Percentiles rank a stretch among this genome's conserved stretches.
Conservation (phyloP, 1,140 invertebrate genomes). For the Drosophila busckii region DNA sequence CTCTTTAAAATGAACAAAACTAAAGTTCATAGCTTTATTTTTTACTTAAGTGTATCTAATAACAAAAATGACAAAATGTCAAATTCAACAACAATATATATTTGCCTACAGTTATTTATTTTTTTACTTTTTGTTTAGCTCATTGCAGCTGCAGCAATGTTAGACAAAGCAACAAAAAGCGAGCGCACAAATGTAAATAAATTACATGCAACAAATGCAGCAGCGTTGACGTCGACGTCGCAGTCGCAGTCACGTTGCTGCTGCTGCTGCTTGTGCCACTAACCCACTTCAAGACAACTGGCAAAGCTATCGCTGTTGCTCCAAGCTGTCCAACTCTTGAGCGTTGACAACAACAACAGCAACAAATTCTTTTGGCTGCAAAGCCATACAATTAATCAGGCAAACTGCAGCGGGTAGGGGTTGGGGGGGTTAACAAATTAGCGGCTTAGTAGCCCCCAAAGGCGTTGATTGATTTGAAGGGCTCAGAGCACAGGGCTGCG, state of each 20-base stretch:
- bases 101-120: slow-evolving; percentile 28
- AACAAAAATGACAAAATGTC: slow-evolving; percentile 32
- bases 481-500: slow-evolving; percentile 10
- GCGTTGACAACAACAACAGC: slow-evolving; percentile 15
- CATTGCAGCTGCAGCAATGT: slow-evolving; percentile 30
- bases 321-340: slow-evolving; percentile 14
- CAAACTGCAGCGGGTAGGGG: background rate
- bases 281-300: slow-evolving; percentile 66
- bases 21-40: too few relatives aligned
- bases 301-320: too few relatives aligned
- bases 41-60: too few relatives aligned
- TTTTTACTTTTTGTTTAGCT: too few relatives aligned
- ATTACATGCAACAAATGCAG: slow-evolving; percentile 65
- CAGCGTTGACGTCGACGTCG: slow-evolving; percentile 15
- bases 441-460: slow-evolving; percentile 44
- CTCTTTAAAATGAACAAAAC: slow-evolving; percentile 5
- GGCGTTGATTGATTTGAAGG: slow-evolving; percentile 66
- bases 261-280: slow-evolving; percentile 53
- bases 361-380: slow-evolving; percentile 37
- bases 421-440: slow-evolving; percentile 39
- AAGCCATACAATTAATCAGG: slow-evolving; percentile 39
- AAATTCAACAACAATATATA: slow-evolving; percentile 37
- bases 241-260: slow-evolving; percentile 53
- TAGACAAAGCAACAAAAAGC: slow-evolving; percentile 39
- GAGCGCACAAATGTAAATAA: slow-evolving; percentile 56